Base-by-base conservation (phyloP, 2,888 invertebrate species). In the Ecliptopera silaceata region DNA sequence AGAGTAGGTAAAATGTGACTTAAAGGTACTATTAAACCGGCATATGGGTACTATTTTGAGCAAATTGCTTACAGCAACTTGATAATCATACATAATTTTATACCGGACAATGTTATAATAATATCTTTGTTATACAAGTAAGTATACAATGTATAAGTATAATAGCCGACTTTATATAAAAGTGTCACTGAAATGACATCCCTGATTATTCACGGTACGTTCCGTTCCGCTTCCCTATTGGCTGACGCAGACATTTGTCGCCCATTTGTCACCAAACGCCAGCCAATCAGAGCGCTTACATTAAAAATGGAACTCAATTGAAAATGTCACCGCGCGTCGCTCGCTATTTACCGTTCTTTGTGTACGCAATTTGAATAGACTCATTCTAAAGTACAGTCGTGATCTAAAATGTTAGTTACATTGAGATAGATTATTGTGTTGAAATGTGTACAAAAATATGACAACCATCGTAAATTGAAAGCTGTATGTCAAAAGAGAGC, bases 191-290 rank as follows among this genome's bases (percentile, higher is more conserved):
- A 67, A 73, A 72, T 70, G 68, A 70, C 69, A 75, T 69, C 73
- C 66, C 59, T 70, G 68, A 75, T 76, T 77, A 80, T 77, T 74
- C 77, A 75, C 73, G 69, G 65, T 63, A 71, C 71, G 70, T 42
- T 41, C 71, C 69, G 74, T 74, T 74, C 70, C 68, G 69, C 72
- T 72, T 63, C 70, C 69, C 65, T 61, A 88, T 90, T 91, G 89
- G 90, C 65, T 67, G 73, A 53, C 63, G 61, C 62, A 58, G 50
- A 65, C 78, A 66, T 79, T 79, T 91, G 90, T 91, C 91, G 86
- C 84, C 84, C 88, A 85, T 88, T 90, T 91, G 90, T 91, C 91
- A 90, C 89, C 91, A 90, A 89, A 74, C 75, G 54, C 64, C 78
- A 55, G 63, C 90, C 90, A 89, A 90, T 89, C 71, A 70, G 70